A percentile compares a stretch with the other conserved stretches of the same genome.
Evolutionary conservation across 2,797 vertebrate genomes (phyloP).

Genomic region (Takifugu ocellatus): DNA sequence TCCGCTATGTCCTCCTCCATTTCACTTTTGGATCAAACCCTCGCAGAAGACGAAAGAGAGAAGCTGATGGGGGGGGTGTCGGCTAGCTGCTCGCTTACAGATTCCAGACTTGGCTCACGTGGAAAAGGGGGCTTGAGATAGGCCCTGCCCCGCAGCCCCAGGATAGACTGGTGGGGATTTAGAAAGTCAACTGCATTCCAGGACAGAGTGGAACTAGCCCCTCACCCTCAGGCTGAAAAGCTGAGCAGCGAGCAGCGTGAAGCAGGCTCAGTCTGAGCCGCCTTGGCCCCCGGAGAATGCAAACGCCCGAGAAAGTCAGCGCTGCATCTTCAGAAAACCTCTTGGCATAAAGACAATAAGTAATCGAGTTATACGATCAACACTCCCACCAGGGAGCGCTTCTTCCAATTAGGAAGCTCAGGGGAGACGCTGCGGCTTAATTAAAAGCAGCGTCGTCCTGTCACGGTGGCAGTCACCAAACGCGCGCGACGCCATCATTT

Average conservation of each 20-base stretch:
- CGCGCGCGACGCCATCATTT: conserved; percentile 4
- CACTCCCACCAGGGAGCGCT: conserved; percentile 36
- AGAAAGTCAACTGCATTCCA: conserved; percentile 76
- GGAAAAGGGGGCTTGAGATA: conserved; percentile 68
- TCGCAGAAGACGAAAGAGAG: conserved; percentile 18
- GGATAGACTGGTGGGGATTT: conserved; percentile 73
- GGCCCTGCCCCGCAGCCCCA: conserved; percentile 68
- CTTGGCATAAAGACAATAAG: conserved; percentile 32
- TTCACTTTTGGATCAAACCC: conserved; percentile 21
- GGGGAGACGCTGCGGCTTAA: conserved; percentile 20
- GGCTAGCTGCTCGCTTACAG: conserved; percentile 56
- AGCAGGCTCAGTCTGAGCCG: not conserved
- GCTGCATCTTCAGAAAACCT: too few species aligned
- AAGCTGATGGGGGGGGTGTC: conserved; percentile 13
- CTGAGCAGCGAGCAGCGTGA: conserved; percentile 16
- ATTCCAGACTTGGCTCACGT: conserved; percentile 70
- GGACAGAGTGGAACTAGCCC: conserved; percentile 57
- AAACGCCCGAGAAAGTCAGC: conserved; percentile 15
- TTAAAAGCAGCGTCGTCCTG: conserved; percentile 28
- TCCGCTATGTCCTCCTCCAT: conserved; percentile 63
- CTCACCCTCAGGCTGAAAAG: conserved; percentile 46
- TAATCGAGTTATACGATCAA: conserved; percentile 51
- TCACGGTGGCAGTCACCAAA: conserved; percentile 38
- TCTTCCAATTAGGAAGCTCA: conserved; percentile 42
- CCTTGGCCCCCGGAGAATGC: conserved; percentile 17